Evolutionary conservation across 2,888 invertebrate genomes (phyloP).

Genomic region (Orthosia cruda): DNA sequence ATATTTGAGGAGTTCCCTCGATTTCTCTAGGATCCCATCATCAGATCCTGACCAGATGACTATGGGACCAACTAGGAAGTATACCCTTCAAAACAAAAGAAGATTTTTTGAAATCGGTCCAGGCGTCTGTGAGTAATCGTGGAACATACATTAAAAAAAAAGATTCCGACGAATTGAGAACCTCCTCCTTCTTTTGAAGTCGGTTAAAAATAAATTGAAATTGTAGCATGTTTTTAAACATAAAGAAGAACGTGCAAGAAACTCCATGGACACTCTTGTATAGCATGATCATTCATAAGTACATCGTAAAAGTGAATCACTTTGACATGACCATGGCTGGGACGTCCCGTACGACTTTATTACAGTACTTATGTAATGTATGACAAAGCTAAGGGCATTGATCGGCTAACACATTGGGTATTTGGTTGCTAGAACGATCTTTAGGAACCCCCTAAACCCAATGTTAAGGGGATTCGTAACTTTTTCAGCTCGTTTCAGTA

Average conservation of each 20-base stretch:
- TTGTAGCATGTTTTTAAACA: background rate
- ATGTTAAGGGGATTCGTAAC: background rate
- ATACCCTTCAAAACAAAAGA: too few relatives aligned
- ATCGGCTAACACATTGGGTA: background rate
- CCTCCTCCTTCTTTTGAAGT: too few relatives aligned
- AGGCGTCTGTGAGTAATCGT: too few relatives aligned
- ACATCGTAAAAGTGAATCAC: conserved; percentile 5
- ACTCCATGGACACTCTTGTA: background rate
- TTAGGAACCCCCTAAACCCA: background rate
- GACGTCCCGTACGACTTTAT: background rate
- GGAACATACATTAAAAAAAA: too few relatives aligned
- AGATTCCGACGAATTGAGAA: too few relatives aligned
- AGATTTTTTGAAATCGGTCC: too few relatives aligned
- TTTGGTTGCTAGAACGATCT: background rate
- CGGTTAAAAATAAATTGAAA: too few relatives aligned
- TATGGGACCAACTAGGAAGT: too few relatives aligned
- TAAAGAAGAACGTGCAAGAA: background rate
- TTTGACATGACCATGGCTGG: background rate
- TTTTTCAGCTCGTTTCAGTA: background rate
- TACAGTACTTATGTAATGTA: background rate
- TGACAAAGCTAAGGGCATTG: background rate
- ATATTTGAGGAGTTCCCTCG: too few relatives aligned
- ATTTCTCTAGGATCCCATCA: too few relatives aligned
- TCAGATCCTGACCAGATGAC: too few relatives aligned
- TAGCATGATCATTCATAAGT: background rate